Percentiles rank a stretch among this genome's conserved stretches.
Conservation (phyloP, 2,888 invertebrate species). For the Neocrepidodera transversa region DNA sequence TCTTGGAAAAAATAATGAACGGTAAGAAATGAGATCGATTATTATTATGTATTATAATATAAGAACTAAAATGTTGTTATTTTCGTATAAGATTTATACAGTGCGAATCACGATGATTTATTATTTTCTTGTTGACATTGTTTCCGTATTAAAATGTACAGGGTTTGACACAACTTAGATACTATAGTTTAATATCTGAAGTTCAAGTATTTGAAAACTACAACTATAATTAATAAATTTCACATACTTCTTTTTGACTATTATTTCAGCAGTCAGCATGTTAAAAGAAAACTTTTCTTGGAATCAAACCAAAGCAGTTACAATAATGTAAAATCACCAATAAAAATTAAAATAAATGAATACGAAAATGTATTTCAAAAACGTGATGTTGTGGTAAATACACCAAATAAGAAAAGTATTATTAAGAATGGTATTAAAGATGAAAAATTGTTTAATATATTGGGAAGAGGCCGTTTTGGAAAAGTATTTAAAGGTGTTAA, state of each 20-base stretch:
- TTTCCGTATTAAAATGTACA: no score
- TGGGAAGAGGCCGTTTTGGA: slow-evolving; percentile 57
- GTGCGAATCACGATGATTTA: no score
- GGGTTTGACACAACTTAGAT: no score
- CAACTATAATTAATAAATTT: no score
- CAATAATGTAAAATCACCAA: slow-evolving; percentile 15
- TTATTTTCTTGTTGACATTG: no score
- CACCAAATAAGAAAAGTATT: slow-evolving; percentile 51
- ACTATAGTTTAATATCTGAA: no score
- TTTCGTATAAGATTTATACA: no score
- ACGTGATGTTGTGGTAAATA: slow-evolving; percentile 39
- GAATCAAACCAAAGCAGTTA: slow-evolving; percentile 5
- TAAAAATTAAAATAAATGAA: slow-evolving; percentile 34
- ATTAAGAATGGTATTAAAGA: slow-evolving; percentile 47
- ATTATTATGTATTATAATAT: no score
- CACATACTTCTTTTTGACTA: neutral
- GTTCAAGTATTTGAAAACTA: no score
- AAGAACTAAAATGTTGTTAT: no score
- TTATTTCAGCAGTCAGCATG: slow-evolving; percentile 8
- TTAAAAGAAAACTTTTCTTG: slow-evolving; percentile 38
- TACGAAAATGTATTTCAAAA: slow-evolving; percentile 4
- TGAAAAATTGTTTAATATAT: slow-evolving; percentile 44
- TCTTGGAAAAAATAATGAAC: slow-evolving; percentile 10
- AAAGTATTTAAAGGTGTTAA: slow-evolving; percentile 53
- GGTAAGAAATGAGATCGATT: no score